Evolutionary conservation across 1,140 invertebrate genomes (phyloP), one percentile per base, ranked within the genome.

Genomic region (Harpegnathos saltator): DNA sequence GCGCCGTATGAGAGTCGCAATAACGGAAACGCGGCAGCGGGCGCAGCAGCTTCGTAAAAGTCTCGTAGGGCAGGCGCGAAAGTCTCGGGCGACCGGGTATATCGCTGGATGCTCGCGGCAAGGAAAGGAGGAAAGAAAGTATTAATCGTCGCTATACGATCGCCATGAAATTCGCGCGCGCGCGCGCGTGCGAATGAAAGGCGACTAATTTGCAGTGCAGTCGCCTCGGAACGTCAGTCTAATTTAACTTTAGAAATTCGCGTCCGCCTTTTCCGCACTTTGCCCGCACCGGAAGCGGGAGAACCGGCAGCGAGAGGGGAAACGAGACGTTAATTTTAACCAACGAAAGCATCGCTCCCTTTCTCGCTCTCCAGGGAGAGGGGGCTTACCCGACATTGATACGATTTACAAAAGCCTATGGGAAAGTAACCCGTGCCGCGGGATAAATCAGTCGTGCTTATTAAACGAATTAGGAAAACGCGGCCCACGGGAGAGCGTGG

Each of bases 61-160:
- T n/a, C n/a, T n/a, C n/a, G n/a, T n/a, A 80, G 22, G 26, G 22
- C 66, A 26, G 75, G 65, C 65, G 65, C 65, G 52, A 80, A 68
- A 78, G 22, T 82, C 22, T 62, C 3, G 56, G 38, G 44, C 38
- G 12, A 24, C 44, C 72, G 29, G 50, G 22, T 59, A 38, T 82
- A 82, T 82, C 56, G 66, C 56, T 72, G 50, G 63, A 68, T 83
- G 82, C 77, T 82, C 65, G 82, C 66, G 82, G 82, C 75, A 61
- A 62, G 38, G 82, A 80, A 80, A 81, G 82, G 62, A 50, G 82
- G 26, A 84, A 84, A 81, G 82, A 80, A 84, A 84, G 74, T 84
- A 84, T 81, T 84, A 84, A 80, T 71, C 74, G 38, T 66, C 54
- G 63, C 29, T 83, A 33, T 62, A 78, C 61, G 62, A 75, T 77